Evolutionary conservation across 2,797 vertebrate species (phyloP).

Genomic region (Spinibarbus caldwelli): DNA sequence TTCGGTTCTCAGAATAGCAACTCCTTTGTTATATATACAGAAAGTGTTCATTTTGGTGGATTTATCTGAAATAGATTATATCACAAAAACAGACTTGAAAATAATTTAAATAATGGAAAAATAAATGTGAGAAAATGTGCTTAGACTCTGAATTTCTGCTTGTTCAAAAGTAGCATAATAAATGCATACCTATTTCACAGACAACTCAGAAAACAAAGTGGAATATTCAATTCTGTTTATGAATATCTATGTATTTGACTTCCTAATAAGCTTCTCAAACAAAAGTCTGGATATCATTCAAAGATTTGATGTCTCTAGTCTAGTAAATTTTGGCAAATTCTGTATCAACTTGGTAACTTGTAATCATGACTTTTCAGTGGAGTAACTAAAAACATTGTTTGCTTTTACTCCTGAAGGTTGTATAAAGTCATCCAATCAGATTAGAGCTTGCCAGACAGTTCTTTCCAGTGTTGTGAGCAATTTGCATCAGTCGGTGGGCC

Average conservation of each 20-base stretch:
- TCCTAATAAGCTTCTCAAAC: not conserved
- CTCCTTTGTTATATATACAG: not conserved
- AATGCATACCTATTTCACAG: not conserved
- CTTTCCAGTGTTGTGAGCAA: not conserved
- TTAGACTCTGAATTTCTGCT: not conserved
- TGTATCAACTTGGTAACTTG: no score
- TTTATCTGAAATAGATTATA: not conserved
- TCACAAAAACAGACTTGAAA: not conserved
- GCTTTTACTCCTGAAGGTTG: not conserved
- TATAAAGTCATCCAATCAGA: not conserved
- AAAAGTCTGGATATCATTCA: not conserved
- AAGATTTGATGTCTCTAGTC: not conserved
- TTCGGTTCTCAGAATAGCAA: constrained; percentile 1
- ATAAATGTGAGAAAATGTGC: not conserved
- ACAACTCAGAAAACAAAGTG: not conserved
- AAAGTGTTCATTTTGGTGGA: not conserved
- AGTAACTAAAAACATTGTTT: not conserved
- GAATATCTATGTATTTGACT: not conserved
- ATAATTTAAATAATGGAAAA: not conserved
- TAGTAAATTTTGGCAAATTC: not conserved
- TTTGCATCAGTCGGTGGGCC: not conserved
- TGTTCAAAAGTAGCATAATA: not conserved
- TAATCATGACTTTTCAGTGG: not conserved
- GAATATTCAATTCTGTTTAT: not conserved
- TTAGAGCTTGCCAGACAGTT: not conserved